A percentile compares a stretch with the other conserved stretches of the same genome.
phyloP scores from a whole-genome alignment of 2,888 invertebrate genomes.

The Agrochola lota region DNA sequence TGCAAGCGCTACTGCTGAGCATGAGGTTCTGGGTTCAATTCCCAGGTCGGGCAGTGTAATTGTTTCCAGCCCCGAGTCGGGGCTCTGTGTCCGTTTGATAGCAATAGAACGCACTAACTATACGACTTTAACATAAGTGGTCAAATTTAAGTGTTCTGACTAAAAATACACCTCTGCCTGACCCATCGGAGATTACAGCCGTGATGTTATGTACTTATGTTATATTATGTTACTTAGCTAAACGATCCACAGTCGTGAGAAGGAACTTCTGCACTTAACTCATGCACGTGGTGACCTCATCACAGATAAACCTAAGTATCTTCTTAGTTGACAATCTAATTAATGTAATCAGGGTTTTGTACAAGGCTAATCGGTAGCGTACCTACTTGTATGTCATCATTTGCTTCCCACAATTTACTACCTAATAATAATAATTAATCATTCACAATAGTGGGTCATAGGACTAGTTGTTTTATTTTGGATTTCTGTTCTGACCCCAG shows the following conservation, averaged over 20 bases:
- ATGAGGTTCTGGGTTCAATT: neutral
- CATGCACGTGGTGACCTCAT: neutral
- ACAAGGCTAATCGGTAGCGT: neutral
- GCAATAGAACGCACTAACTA: neutral
- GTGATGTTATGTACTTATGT: neutral
- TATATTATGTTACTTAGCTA: neutral
- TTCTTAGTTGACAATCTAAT: neutral
- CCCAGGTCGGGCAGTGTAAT: neutral
- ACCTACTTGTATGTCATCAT: neutral
- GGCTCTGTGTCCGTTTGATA: neutral
- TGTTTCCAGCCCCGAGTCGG: neutral
- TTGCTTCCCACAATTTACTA: neutral
- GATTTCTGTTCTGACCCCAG: neutral
- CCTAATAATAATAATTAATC: neutral
- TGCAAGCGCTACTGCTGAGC: neutral
- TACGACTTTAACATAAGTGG: no score
- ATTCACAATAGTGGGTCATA: neutral
- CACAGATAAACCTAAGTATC: neutral
- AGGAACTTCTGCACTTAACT: neutral
- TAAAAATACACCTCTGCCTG: neutral
- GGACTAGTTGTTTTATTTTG: neutral
- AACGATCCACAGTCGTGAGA: neutral
- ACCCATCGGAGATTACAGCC: neutral
- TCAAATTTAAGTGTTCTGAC: neutral
- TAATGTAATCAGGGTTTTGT: neutral